Conservation (phyloP, 2,797 vertebrate species). For the Poeciliopsis turneri region DNA sequence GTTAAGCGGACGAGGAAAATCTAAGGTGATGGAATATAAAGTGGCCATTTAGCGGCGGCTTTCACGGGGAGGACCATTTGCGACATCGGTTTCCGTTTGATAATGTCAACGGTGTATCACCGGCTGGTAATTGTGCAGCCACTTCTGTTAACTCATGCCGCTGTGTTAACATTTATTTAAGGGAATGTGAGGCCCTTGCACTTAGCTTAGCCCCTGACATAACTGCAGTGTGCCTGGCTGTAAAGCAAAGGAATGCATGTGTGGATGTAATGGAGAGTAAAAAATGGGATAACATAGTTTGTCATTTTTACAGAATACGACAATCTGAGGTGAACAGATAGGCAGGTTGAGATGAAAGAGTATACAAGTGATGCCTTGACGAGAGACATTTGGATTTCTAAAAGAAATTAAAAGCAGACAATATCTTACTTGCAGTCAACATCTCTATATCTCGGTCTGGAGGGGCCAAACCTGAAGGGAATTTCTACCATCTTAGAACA, state of each 20-base stretch:
- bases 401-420: neutral
- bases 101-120: conserved; percentile 73
- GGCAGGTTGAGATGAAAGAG: conserved; percentile 10
- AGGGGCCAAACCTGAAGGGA: neutral
- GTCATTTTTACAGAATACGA: conserved; percentile 9
- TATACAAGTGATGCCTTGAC: conserved; percentile 16
- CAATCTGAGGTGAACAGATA: conserved; percentile 8
- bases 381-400: conserved; percentile 1
- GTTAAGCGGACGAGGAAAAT: conserved; percentile 32
- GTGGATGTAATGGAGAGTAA: conserved; percentile 28
- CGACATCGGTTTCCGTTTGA: conserved; percentile 71
- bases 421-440: neutral
- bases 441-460: neutral
- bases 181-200: conserved; percentile 59
- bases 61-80: conserved; percentile 58
- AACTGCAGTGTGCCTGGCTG: conserved; percentile 30
- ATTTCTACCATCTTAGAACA: neutral
- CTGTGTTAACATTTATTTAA: conserved; percentile 77
- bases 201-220: conserved; percentile 60
- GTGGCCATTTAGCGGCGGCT: conserved; percentile 64
- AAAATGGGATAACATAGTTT: conserved; percentile 26
- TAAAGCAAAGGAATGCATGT: conserved; percentile 28
- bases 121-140: conserved; percentile 69
- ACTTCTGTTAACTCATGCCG: conserved; percentile 67
- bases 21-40: conserved; percentile 77